Conservation (phyloP, 2,888 invertebrate species). For the Tenthredo amoena region DNA sequence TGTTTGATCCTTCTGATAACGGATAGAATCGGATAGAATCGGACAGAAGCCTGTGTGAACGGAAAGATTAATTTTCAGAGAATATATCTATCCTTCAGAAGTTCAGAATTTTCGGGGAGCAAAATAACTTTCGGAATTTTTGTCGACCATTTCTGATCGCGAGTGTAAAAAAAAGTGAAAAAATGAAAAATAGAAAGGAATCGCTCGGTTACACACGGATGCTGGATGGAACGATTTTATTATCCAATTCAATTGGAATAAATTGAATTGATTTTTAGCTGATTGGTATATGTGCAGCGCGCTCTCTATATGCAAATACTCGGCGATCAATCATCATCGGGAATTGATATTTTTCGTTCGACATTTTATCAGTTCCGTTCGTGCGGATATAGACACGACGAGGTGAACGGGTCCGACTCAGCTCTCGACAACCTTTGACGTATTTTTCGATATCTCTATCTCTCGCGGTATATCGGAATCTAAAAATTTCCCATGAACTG, state of each 20-base stretch:
- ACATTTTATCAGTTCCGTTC: conserved; percentile 17
- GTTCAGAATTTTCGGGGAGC: too few species aligned
- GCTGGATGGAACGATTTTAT: background rate
- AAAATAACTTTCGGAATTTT: too few species aligned
- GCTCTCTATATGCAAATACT: conserved; percentile 7
- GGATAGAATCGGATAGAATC: too few species aligned
- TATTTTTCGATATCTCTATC: conserved; percentile 1
- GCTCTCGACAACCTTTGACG: conserved; percentile 17
- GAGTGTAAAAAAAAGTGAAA: background rate
- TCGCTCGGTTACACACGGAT: background rate
- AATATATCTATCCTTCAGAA: too few species aligned
- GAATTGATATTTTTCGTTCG: conserved; percentile 21
- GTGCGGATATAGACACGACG: background rate
- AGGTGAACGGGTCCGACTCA: background rate
- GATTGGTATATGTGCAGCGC: background rate
- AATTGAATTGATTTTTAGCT: conserved; percentile 10
- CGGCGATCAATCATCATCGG: conserved; percentile 9
- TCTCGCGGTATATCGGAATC: background rate
- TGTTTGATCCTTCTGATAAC: too few species aligned
- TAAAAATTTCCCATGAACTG: background rate
- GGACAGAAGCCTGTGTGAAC: too few species aligned
- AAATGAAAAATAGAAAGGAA: background rate
- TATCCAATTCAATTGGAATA: background rate
- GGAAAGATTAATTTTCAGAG: too few species aligned
- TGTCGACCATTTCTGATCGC: background rate